phyloP scores from a whole-genome alignment of 2,888 invertebrate species.

The Cerastoderma edule region DNA sequence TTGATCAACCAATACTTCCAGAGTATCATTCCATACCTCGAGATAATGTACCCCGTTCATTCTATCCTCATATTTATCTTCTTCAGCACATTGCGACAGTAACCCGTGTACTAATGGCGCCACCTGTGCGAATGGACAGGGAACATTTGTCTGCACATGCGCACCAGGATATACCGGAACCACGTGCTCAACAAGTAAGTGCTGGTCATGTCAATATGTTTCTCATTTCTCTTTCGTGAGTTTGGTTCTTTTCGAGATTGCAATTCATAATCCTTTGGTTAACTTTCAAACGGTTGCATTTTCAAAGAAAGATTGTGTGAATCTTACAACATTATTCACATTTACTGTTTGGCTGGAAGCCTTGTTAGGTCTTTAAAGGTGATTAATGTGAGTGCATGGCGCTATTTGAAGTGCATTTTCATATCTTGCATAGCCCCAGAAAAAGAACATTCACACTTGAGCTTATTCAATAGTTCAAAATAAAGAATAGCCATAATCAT shows the following conservation, averaged over 20 bases:
- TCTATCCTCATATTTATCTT: neutral
- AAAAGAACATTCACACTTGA: too few relatives aligned
- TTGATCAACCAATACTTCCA: neutral
- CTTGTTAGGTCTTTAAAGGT: neutral
- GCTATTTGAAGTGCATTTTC: too few relatives aligned
- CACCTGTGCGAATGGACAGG: slow-evolving; percentile 20
- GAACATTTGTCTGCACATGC: slow-evolving; percentile 24
- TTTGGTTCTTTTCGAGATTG: neutral
- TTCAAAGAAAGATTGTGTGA: neutral
- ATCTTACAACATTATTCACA: neutral
- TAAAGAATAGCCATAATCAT: neutral
- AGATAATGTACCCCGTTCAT: neutral
- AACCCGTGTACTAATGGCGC: slow-evolving; percentile 22
- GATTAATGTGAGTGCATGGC: too few relatives aligned
- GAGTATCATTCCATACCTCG: neutral
- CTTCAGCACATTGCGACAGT: slow-evolving; percentile 17
- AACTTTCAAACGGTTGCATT: neutral
- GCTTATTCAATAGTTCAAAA: neutral
- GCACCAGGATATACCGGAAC: slow-evolving; percentile 21
- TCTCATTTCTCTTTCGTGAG: neutral
- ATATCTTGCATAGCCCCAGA: too few relatives aligned
- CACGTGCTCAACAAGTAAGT: slow-evolving; percentile 12
- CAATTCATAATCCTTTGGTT: neutral
- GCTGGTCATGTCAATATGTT: too few relatives aligned
- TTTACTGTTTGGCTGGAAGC: neutral